Conservation (phyloP, 2,113 vertebrate genomes). For the Marmota monax region DNA sequence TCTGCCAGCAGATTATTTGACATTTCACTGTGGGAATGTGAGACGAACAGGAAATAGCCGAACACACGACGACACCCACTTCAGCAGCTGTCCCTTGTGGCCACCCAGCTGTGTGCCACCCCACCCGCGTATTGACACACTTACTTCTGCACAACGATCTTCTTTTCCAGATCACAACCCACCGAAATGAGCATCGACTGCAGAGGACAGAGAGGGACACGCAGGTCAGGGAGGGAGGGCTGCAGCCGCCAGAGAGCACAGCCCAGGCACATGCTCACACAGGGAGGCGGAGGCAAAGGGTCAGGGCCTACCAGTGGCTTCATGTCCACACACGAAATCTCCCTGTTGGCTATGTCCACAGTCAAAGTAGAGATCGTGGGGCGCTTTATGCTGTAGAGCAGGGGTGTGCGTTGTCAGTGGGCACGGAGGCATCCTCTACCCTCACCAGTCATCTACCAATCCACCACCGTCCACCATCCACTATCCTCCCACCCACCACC, state of each 20-base stretch:
- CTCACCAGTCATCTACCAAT: background rate
- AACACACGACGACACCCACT: no score
- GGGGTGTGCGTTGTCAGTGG: accelerated
- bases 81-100: background rate
- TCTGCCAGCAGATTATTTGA: no score
- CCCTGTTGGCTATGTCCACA: slow-evolving; percentile 76
- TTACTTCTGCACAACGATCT: slow-evolving; percentile 68
- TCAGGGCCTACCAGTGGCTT: slow-evolving; percentile 69
- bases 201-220: background rate
- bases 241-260: accelerated
- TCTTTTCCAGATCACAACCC: slow-evolving; percentile 68
- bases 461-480: no score
- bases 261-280: no score
- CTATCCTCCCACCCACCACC: background rate
- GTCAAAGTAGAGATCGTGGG: slow-evolving; percentile 57
- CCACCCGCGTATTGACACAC: background rate
- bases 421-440: no score
- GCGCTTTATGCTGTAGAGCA: slow-evolving; percentile 57
- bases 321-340: slow-evolving; percentile 71
- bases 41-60: no score
- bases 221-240: background rate
- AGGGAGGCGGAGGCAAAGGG: background rate
- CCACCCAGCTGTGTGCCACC: no score
- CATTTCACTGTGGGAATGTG: background rate
- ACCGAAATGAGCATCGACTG: slow-evolving; percentile 65